phyloP scores from a whole-genome alignment of 1,140 invertebrate species.

The Caenorhabditis elegans region DNA sequence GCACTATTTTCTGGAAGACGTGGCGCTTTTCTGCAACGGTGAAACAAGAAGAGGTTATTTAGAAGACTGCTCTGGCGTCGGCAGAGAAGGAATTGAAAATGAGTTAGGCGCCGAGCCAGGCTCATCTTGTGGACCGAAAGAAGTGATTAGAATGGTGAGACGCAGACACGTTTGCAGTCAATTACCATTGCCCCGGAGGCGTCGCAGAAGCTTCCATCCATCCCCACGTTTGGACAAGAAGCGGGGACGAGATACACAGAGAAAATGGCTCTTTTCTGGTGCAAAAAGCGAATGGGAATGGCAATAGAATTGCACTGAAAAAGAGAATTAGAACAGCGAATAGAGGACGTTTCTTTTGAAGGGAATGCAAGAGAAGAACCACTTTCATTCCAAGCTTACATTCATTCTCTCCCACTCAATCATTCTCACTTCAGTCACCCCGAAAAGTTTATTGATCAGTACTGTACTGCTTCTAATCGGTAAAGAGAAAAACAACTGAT shows the following conservation, averaged over 20 bases:
- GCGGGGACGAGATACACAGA: background rate
- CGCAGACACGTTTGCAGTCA: slow-evolving; percentile 9
- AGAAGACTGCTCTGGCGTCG: background rate
- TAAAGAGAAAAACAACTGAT: too few species aligned
- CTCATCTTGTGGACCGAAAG: background rate
- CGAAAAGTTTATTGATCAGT: too few species aligned
- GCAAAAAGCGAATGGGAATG: slow-evolving; percentile 24
- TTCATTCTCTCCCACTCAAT: background rate
- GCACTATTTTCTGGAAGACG: background rate
- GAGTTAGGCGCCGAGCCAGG: slow-evolving; percentile 31
- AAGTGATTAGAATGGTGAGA: slow-evolving; percentile 22
- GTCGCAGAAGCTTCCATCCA: slow-evolving; percentile 21
- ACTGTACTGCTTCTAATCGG: too few species aligned
- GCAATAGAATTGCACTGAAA: background rate
- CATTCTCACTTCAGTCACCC: background rate
- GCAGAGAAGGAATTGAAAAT: slow-evolving; percentile 22
- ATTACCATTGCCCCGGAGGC: slow-evolving; percentile 26
- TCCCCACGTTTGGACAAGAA: background rate
- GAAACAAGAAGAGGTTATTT: slow-evolving; percentile 30
- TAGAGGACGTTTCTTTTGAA: slow-evolving; percentile 5
- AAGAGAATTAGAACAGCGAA: background rate
- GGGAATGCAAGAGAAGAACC: background rate
- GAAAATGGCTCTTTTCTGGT: slow-evolving; percentile 3
- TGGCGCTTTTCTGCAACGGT: background rate
- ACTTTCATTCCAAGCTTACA: background rate